Percentiles rank a stretch among this genome's conserved stretches.
These are phyloP conservation scores for Dipodomys merriami DNA, from an alignment of 2,113 vertebrate genomes.

Conservation along the genomic window DNA sequence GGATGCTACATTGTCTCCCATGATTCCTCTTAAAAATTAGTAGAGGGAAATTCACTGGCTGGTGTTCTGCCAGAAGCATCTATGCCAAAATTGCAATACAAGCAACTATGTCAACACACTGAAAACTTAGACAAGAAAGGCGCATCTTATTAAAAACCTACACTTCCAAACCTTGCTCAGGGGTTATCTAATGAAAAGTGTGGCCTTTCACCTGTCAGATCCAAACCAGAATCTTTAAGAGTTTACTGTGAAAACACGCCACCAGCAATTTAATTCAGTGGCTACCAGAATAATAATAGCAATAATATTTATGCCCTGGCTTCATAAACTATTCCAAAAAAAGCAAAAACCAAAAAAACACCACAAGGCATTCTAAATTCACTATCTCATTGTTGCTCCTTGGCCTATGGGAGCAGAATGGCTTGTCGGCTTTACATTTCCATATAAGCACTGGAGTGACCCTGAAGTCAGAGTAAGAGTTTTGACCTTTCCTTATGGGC, in stretches of 20 bases:
- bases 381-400: neutral
- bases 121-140: conserved; percentile 28
- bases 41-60: neutral
- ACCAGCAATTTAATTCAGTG: neutral
- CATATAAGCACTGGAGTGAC: neutral
- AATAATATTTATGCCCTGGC: conserved; percentile 40
- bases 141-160: conserved; percentile 61
- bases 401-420: neutral
- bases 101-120: conserved; percentile 42
- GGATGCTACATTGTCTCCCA: neutral
- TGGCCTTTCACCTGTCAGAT: conserved; percentile 34
- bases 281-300: conserved; percentile 44
- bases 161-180: conserved; percentile 44
- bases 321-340: conserved; percentile 6
- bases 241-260: neutral
- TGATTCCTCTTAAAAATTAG: neutral
- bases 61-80: conserved; percentile 26
- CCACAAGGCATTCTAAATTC: conserved; percentile 24
- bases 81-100: conserved; percentile 54
- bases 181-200: conserved; percentile 57
- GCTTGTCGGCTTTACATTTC: conserved; percentile 53
- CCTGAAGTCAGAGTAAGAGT: neutral
- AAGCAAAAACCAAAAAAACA: neutral
- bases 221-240: neutral
- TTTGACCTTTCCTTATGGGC: conserved; percentile 40